Evolutionary conservation across 2,888 invertebrate species (phyloP).

Genomic region (Microctonus brassicae): DNA sequence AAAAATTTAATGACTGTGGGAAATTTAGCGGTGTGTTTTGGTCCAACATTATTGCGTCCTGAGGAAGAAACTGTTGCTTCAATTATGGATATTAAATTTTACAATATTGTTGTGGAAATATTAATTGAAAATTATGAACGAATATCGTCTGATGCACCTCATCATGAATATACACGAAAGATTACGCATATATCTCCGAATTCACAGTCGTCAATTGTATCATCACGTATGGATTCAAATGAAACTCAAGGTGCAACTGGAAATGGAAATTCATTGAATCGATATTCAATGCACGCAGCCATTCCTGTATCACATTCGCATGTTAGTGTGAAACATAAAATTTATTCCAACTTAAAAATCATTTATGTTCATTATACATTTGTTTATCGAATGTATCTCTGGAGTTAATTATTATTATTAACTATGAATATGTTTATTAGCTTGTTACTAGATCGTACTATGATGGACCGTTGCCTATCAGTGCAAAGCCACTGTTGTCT

Average conservation of each 20-base stretch:
- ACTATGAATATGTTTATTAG: slow-evolving; percentile 41
- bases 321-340: slow-evolving; percentile 45
- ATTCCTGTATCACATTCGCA: slow-evolving; percentile 54
- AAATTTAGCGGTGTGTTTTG: slow-evolving; percentile 98
- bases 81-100: slow-evolving; percentile 99
- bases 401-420: neutral
- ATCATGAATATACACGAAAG: slow-evolving; percentile 51
- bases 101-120: slow-evolving; percentile 98
- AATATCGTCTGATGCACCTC: slow-evolving; percentile 69
- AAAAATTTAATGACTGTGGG: slow-evolving; percentile 97
- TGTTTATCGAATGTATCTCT: too few relatives aligned
- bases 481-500: slow-evolving; percentile 53
- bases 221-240: slow-evolving; percentile 47
- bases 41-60: slow-evolving; percentile 94
- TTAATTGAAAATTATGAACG: slow-evolving; percentile 89
- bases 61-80: slow-evolving; percentile 98
- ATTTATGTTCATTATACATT: neutral
- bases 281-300: slow-evolving; percentile 53
- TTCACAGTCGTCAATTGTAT: slow-evolving; percentile 41
- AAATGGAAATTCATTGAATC: slow-evolving; percentile 55
- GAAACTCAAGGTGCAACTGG: slow-evolving; percentile 56
- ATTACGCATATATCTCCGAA: slow-evolving; percentile 46
- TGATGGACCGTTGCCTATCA: slow-evolving; percentile 57
- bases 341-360: slow-evolving; percentile 19
- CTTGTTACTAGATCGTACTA: slow-evolving; percentile 60